Evolutionary conservation across 2,113 vertebrate genomes (phyloP), one percentile per base, ranked within the genome.

Genomic region (Donacobius atricapilla): DNA sequence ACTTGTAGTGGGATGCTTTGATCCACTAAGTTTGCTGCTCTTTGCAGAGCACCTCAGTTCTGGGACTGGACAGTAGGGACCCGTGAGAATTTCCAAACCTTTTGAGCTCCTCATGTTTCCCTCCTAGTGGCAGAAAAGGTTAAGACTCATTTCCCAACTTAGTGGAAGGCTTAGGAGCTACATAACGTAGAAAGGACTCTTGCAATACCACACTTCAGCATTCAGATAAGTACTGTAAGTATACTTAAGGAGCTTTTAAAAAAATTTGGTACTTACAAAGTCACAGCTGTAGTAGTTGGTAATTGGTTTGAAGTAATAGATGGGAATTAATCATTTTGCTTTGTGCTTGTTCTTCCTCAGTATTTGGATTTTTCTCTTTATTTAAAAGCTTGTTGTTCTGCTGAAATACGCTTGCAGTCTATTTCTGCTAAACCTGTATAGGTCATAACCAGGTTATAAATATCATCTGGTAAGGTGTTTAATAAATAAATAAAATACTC

Each of bases 61-160:
- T 94, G 90, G 37, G 48, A 45, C 47, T 10, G 7, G 64, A 63
- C 76, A 11, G 76, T 78, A 51, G 85, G 88, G 88, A 96, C 75
- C 64, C 14, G 8, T 80, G 93, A 93, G 87, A 96, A 90, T 58
- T 94, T 90, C 50, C 68, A 88, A 77, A 94, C 48, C 68, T 93
- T 93, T 75, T 95, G 80, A 92, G 93, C 60, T 91, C 37, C 25
- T 90, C 1, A 0, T 64, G 40, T 57, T 90, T 73, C 39, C 31
- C 23, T 89, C 61, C 73, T 47, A 44, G n/a, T 83, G 56, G 66
- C 31, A 80, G 54, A 73, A 87, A 88, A 83, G 27, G 81, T 73
- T 85, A 58, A 87, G 78, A 71, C 31, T 66, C 57, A 31, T 13
- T 90, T 50, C 24, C 24, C 56, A 39, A 3, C 10, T 78, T 71